Percentiles rank a stretch among this genome's conserved stretches.
phyloP scores from a whole-genome alignment of 2,113 vertebrate species.

The Chaetorhynchus papuensis region DNA sequence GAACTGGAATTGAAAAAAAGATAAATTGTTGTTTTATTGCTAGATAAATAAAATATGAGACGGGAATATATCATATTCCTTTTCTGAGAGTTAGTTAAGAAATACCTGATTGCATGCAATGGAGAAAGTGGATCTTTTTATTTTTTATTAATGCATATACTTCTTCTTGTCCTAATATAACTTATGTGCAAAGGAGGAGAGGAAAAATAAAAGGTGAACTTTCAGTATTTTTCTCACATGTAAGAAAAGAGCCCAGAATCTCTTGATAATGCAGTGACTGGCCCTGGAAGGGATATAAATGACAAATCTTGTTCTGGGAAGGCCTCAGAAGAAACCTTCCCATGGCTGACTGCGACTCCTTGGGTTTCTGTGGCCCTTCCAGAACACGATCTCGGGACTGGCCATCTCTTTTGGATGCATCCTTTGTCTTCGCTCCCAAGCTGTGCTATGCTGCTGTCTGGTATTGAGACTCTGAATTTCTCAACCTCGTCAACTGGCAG shows the following conservation, averaged over 20 bases:
- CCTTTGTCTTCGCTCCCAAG: not conserved
- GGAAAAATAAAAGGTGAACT: not conserved
- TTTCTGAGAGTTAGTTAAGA: not conserved
- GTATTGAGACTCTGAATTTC: not conserved
- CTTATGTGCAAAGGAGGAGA: not conserved
- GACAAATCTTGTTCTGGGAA: not conserved
- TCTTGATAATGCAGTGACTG: not conserved
- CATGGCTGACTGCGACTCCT: not conserved
- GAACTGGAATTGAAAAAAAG: not conserved
- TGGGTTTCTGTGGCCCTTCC: not conserved
- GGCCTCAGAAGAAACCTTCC: not conserved
- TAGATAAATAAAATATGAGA: not conserved
- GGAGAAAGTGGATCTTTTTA: not conserved
- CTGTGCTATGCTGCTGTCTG: not conserved
- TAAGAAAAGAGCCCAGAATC: not conserved
- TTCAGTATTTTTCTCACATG: not conserved
- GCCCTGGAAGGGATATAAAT: not conserved
- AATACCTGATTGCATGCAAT: not conserved
- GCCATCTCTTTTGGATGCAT: not conserved
- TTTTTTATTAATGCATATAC: not conserved
- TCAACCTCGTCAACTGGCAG: not conserved
- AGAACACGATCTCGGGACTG: not conserved
- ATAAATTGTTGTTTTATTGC: not conserved
- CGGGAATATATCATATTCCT: not conserved
- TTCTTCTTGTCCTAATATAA: not conserved